These are phyloP conservation scores for Cossypha niveicapilla DNA, from an alignment of 2,797 vertebrate genomes.

Conservation along the genomic window DNA sequence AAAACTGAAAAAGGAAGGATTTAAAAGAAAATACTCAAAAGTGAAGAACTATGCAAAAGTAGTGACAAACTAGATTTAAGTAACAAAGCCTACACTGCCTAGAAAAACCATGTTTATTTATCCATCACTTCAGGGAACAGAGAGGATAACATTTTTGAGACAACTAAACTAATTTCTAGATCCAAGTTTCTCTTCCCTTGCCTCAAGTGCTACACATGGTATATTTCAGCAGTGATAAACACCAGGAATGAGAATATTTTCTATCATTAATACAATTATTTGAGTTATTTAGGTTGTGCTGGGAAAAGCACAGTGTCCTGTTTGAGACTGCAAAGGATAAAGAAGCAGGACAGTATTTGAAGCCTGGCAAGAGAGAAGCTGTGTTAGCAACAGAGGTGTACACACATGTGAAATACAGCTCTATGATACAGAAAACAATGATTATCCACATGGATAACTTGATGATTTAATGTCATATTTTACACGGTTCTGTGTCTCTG, in stretches of 20 bases:
- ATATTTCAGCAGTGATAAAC: not conserved
- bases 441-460: not conserved
- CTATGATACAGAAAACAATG: not conserved
- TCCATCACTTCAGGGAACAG: not conserved
- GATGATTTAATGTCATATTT: not conserved
- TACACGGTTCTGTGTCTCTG: not conserved
- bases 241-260: not conserved
- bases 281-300: not conserved
- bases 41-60: not conserved
- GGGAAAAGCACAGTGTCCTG: not conserved
- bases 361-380: not conserved
- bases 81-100: not conserved
- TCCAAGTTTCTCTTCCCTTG: not conserved
- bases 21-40: not conserved
- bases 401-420: not conserved
- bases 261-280: not conserved
- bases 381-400: not conserved
- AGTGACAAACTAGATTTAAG: not conserved
- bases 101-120: not conserved
- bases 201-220: not conserved
- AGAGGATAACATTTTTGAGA: not conserved
- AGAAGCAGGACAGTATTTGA: rapidly evolving
- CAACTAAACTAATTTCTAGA: not conserved
- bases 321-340: not conserved
- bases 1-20: not conserved